These are phyloP conservation scores for Nothoprocta perdicaria DNA, from an alignment of 2,113 vertebrate species.

Conservation along the genomic window DNA sequence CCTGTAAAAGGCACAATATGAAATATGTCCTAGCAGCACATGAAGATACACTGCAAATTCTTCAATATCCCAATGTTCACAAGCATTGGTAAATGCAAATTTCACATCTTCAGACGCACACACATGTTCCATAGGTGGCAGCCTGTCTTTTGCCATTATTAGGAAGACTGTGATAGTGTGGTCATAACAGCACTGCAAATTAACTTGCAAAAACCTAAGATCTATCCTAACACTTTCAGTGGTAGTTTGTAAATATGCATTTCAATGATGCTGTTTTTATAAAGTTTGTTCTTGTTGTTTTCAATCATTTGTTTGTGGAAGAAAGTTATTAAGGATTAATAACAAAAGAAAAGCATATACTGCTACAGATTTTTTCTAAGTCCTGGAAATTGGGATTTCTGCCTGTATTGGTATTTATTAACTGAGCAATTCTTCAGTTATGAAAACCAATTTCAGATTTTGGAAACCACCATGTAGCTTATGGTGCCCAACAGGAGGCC, in stretches of 20 bases:
- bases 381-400: conserved; percentile 3
- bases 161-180: background rate
- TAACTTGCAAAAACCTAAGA: background rate
- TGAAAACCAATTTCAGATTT: conserved; percentile 28
- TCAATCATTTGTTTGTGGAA: conserved; percentile 38
- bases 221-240: background rate
- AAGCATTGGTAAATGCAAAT: background rate
- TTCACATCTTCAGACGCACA: background rate
- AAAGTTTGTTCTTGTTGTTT: background rate
- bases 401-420: conserved; percentile 20
- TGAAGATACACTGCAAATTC: background rate
- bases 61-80: background rate
- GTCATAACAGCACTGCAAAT: background rate
- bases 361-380: conserved; percentile 36
- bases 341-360: background rate
- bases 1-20: background rate
- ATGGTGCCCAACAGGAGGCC: background rate
- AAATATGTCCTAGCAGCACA: background rate
- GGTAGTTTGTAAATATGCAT: background rate
- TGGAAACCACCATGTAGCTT: conserved; percentile 47
- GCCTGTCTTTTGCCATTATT: background rate
- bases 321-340: conserved; percentile 43
- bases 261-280: conserved; percentile 16
- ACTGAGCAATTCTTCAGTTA: conserved; percentile 57
- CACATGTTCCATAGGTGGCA: background rate